Evolutionary conservation across 2,888 invertebrate species (phyloP).

Genomic region (Tenthredo distinguenda): DNA sequence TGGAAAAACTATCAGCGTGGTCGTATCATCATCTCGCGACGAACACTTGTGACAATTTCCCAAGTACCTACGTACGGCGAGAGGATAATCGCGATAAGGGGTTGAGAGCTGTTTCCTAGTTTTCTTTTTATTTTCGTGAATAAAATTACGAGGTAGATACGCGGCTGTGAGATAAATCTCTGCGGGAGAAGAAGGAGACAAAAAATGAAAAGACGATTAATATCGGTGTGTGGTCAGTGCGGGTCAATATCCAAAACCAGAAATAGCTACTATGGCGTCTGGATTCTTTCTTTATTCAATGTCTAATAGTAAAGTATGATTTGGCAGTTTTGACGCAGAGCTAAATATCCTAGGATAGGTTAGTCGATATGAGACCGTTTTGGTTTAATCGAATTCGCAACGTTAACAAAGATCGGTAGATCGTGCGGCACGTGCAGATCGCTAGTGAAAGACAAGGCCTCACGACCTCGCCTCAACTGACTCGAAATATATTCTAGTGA

Average conservation of each 20-base stretch:
- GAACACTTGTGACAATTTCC: conserved; percentile 26
- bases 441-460: conserved; percentile 19
- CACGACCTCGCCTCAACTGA: not conserved
- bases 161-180: not conserved
- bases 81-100: conserved; percentile 6
- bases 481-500: not conserved
- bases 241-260: conserved; percentile 5
- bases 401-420: conserved; percentile 55
- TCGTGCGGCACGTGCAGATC: conserved; percentile 58
- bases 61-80: not conserved
- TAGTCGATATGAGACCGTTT: conserved; percentile 34
- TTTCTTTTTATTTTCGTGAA: not conserved
- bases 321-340: conserved; percentile 8
- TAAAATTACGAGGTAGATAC: not conserved
- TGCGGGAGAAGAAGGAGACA: not conserved
- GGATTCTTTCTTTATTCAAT: not conserved
- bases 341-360: not conserved
- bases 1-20: not conserved
- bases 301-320: conserved; percentile 40
- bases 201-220: not conserved
- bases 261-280: not conserved
- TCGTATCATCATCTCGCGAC: conserved; percentile 4
- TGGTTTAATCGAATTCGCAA: conserved; percentile 58
- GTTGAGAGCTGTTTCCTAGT: not conserved
- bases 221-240: not conserved